Base-by-base conservation (phyloP, 2,888 invertebrate genomes). In the Archips crataeganus region DNA sequence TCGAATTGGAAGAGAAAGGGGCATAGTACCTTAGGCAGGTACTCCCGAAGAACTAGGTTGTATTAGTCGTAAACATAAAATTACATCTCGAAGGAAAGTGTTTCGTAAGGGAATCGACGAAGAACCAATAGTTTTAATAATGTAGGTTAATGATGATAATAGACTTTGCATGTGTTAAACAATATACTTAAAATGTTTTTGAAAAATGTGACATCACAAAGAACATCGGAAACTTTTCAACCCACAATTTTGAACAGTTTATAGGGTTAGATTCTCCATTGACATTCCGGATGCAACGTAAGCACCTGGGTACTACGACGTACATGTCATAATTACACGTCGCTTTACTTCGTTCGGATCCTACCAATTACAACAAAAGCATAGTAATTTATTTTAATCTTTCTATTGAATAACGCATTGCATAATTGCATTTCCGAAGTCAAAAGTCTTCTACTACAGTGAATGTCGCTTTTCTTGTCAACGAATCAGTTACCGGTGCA, bases 1-100 rank as follows among this genome's bases (percentile, higher is more conserved):
- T 84, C 83, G 77, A 85, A 85, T 83, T 84, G 81, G 82, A 88
- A 90, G 92, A 92, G 93, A 93, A 92, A 92, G 93, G 92, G 85
- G 87, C 84, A 80, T 82, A 82, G 83, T 83, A 86, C 85, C 83
- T 83, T 80, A 85, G 84, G 85, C 83, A 83, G 76, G 77, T 80
- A 78, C 51, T 65, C 79, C 77, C 76, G 76, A 82, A 79, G 81
- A 85, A 85, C 84, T 86, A 81, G 88, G 87, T 83, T 85, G 82
- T 79, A 78, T 79, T 78, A 79, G 80, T 81, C 79, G 84, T 82
- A 83, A 84, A 84, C 81, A 82, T 39, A 82, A 84, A 82, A 83
- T 81, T 82, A 80, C 80, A 80, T 42, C 73, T 60, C 45, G 54
- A 74, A 71, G 68, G 77, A 77, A 75, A 77, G 76, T 79, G 75